phyloP scores from a whole-genome alignment of 2,113 vertebrate species.

The Rutilus rutilus region DNA sequence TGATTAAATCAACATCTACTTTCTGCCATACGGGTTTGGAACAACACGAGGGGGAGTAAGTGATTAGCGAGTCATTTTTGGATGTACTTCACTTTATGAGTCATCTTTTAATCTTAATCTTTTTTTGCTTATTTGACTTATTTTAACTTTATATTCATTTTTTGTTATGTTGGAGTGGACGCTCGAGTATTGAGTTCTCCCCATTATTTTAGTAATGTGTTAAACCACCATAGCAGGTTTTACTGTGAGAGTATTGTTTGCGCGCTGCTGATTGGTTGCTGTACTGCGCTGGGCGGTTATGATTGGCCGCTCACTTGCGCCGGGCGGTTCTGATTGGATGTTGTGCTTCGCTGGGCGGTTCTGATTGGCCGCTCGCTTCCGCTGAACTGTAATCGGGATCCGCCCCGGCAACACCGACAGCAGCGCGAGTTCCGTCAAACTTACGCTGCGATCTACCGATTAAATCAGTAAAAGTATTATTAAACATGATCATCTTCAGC shows the following conservation, averaged over 20 bases:
- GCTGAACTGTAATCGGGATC: background rate
- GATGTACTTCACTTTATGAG: no score
- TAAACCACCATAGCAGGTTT: no score
- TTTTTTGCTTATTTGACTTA: no score
- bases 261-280: background rate
- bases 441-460: background rate
- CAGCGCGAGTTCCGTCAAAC: constrained; percentile 14
- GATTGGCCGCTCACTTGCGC: background rate
- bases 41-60: no score
- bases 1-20: no score
- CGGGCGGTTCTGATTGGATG: no score
- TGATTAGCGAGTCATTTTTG: no score
- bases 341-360: background rate
- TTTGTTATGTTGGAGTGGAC: background rate
- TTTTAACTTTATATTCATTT: background rate
- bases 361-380: constrained; percentile 23
- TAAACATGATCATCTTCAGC: background rate
- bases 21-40: no score
- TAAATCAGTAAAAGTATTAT: background rate
- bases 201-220: background rate
- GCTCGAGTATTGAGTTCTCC: background rate
- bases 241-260: no score
- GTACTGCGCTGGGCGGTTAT: background rate
- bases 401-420: constrained; percentile 5
- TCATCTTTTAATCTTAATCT: no score